A percentile compares a stretch with the other conserved stretches of the same genome.
These are phyloP conservation scores for Pelecanus crispus DNA, from an alignment of 2,113 vertebrate species.

Conservation along the genomic window DNA sequence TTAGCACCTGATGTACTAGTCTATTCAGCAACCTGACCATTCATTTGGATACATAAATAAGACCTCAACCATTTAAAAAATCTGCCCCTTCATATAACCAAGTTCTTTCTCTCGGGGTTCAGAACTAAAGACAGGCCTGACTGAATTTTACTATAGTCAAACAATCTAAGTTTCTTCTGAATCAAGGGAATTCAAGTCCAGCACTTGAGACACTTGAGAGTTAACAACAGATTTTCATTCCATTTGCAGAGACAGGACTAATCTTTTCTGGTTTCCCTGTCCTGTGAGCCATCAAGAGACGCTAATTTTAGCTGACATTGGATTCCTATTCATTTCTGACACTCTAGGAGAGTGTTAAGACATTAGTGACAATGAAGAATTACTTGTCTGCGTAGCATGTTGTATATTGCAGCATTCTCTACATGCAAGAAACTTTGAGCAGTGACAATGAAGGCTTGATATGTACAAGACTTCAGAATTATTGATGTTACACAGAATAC, in stretches of 20 bases:
- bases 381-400: not conserved
- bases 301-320: conserved; percentile 19
- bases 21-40: not conserved
- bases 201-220: not conserved
- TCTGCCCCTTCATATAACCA: not conserved
- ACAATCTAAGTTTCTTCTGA: not conserved
- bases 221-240: not conserved
- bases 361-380: conserved; percentile 6
- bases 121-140: not conserved
- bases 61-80: not conserved
- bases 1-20: fast-evolving
- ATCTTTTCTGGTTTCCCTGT: not conserved
- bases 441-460: not conserved
- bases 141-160: not conserved
- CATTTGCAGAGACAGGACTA: not conserved
- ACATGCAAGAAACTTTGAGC: not conserved
- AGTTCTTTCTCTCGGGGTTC: not conserved
- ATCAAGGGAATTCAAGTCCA: not conserved
- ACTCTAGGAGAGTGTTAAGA: not conserved
- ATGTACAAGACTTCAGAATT: not conserved
- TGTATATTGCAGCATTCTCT: not conserved
- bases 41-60: not conserved
- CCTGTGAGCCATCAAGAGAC: not conserved
- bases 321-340: not conserved
- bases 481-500: not conserved